Percentiles rank a stretch among this genome's conserved stretches.
These are phyloP conservation scores for Clitarchus hookeri DNA, from an alignment of 2,888 invertebrate genomes.

Conservation along the genomic window DNA sequence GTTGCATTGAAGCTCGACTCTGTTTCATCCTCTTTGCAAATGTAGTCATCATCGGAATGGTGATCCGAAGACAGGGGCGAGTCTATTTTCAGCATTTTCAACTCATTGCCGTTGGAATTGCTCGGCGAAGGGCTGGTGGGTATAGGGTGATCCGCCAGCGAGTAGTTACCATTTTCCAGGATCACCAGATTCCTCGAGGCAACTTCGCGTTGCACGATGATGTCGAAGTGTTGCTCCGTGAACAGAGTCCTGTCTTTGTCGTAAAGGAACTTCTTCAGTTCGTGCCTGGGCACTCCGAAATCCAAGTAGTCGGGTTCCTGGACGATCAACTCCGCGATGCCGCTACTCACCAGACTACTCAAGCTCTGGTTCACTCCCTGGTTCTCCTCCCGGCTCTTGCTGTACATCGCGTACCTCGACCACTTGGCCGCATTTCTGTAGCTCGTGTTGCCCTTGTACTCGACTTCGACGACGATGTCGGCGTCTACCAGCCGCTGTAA, in stretches of 20 bases:
- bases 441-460: conserved; percentile 85
- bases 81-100: conserved; percentile 35
- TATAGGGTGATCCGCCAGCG: conserved; percentile 52
- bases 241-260: conserved; percentile 59
- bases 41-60: background rate
- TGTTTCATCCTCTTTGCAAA: conserved; percentile 28
- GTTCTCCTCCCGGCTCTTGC: conserved; percentile 44
- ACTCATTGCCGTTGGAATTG: conserved; percentile 25
- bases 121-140: conserved; percentile 20
- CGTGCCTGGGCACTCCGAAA: conserved; percentile 71
- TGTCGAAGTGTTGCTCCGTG: conserved; percentile 51
- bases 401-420: conserved; percentile 52
- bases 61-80: conserved; percentile 26
- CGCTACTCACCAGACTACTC: conserved; percentile 63
- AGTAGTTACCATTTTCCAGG: conserved; percentile 70
- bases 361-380: conserved; percentile 47
- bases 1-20: background rate
- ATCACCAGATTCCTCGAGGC: conserved; percentile 69
- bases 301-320: conserved; percentile 73
- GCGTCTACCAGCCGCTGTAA: conserved; percentile 75
- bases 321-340: conserved; percentile 71
- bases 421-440: conserved; percentile 81
- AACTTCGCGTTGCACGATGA: conserved; percentile 71
- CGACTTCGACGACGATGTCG: conserved; percentile 78
- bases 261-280: conserved; percentile 67